Base-by-base conservation (phyloP, 2,113 vertebrate genomes). In the Camelus bactrianus region DNA sequence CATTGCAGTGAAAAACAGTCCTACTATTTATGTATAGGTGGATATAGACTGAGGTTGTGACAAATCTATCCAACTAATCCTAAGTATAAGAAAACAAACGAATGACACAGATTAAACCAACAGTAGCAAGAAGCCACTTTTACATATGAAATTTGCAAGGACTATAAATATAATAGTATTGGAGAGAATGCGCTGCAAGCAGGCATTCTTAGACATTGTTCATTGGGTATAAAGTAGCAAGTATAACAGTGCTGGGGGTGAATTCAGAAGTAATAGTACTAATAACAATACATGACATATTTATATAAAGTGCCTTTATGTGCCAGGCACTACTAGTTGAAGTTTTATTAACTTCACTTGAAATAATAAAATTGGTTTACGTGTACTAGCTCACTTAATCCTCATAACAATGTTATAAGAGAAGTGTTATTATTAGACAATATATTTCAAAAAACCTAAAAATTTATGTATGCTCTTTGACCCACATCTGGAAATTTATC, bases 401-500 rank as follows among this genome's bases (percentile, higher is more conserved):
- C 42, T 88, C 54, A 5, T 89, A 79, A 72, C 9, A 22, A 22
- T 56, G n/a, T 60, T 60, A 2, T 16, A 42, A 75, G 48, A 35
- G 32, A 94, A 24, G 14, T 58, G 32, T 58, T 76, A 46, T 94
- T 76, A 83, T 58, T 91, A 42, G 60, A 73, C 64, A 70, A 38
- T 48, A 15, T 54, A 76, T 76, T 94, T 89, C 28, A 60, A 92
- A 83, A 83, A 13, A 38, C 20, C 79, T 60, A 52, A 93, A 70
- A 46, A 22, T 32, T 24, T 60, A 14, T 65, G 42, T 32, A 1
- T 92, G 62, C 28, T 84, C 46, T 83, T 28, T 84, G 83, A 72
- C 17, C 50, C 79, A 85, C 17, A 52, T 52, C 58, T 65, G 65
- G 56, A 77, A 93, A 79, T 84, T 26, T 96, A 56, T 85, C 79